phyloP scores from a whole-genome alignment of 1,140 invertebrate species.

The Scaptomyza montana region DNA sequence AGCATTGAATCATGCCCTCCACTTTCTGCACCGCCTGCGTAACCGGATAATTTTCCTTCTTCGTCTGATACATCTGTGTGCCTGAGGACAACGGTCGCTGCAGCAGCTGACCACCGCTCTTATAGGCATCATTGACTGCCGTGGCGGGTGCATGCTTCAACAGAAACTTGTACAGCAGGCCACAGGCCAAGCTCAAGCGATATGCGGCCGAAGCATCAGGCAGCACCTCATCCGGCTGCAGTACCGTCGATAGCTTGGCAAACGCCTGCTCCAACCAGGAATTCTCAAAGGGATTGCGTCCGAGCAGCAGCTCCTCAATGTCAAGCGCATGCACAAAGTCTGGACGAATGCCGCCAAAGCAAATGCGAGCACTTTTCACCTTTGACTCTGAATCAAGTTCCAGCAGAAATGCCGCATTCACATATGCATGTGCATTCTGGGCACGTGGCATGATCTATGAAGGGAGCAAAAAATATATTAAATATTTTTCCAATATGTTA shows the following conservation, averaged over 20 bases:
- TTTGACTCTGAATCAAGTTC: slow-evolving; percentile 71
- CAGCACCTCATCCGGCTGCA: slow-evolving; percentile 87
- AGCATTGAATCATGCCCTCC: slow-evolving; percentile 90
- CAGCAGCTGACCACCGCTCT: slow-evolving; percentile 86
- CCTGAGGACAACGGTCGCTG: slow-evolving; percentile 88
- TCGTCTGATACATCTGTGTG: slow-evolving; percentile 89
- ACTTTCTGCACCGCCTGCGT: slow-evolving; percentile 91
- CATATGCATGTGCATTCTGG: slow-evolving; percentile 92
- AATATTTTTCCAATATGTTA: neutral
- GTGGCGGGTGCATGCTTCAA: slow-evolving; percentile 84
- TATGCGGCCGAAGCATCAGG: slow-evolving; percentile 88
- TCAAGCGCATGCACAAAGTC: slow-evolving; percentile 90
- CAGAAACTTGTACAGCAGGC: slow-evolving; percentile 90
- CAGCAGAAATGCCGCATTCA: slow-evolving; percentile 91
- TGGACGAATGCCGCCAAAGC: slow-evolving; percentile 89
- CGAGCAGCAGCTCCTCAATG: slow-evolving; percentile 88
- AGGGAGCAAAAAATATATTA: neutral
- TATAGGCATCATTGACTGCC: slow-evolving; percentile 77
- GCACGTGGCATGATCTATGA: slow-evolving; percentile 87
- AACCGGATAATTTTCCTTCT: slow-evolving; percentile 90
- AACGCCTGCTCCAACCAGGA: slow-evolving; percentile 86
- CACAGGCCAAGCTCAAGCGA: slow-evolving; percentile 86
- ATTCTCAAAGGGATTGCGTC: slow-evolving; percentile 85
- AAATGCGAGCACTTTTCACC: slow-evolving; percentile 75
- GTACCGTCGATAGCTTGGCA: slow-evolving; percentile 85